Base-by-base conservation (phyloP, 2,113 vertebrate genomes). In the Xiphophorus maculatus region DNA sequence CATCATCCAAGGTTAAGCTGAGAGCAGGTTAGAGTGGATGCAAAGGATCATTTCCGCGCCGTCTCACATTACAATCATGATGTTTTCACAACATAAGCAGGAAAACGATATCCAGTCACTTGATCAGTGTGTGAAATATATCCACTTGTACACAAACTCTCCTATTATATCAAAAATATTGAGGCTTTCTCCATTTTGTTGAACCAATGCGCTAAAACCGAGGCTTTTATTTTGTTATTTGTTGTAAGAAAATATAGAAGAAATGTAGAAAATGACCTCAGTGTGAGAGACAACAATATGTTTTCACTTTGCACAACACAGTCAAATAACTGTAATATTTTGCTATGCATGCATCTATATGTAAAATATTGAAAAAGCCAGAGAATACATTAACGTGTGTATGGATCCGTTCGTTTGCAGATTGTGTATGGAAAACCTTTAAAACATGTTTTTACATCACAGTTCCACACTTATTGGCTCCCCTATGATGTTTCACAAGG, bases 1-100 rank as follows among this genome's bases (percentile, higher is more conserved):
- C 84, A 78, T 85, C 73, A 40, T 80, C 80, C 80, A 88, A 91
- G 87, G 86, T 86, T 87, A 85, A 87, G 78, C 54, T 79, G 76
- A 32, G 89, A 82, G 85, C 86, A 79, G 84, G 87, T 86, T 83
- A 89, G 70, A 76, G 76, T 77, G 82, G 82, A 89, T 75, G 78
- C n/a, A 60, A 74, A 85, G 66, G 73, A 54, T 82, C 29, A 15
- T 48, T 27, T 75, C 63, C 69, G 40, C 42, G 25, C 44, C 25
- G 81, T 71, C 76, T 63, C 69, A 69, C 19, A 37, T 71, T 69
- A 71, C 33, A 37, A 8, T 61, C 15, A 40, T 75, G 85, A 70
- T 81, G 25, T 51, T 22, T 64, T n/a, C 4, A 80, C 69, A 84
- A 84, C 79, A 70, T 48, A 13, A 69, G 54, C 15, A 28, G 13